Percentiles rank a stretch among this genome's conserved stretches.
These are phyloP conservation scores for Bubo bubo DNA, from an alignment of 2,113 vertebrate genomes.

Conservation along the genomic window DNA sequence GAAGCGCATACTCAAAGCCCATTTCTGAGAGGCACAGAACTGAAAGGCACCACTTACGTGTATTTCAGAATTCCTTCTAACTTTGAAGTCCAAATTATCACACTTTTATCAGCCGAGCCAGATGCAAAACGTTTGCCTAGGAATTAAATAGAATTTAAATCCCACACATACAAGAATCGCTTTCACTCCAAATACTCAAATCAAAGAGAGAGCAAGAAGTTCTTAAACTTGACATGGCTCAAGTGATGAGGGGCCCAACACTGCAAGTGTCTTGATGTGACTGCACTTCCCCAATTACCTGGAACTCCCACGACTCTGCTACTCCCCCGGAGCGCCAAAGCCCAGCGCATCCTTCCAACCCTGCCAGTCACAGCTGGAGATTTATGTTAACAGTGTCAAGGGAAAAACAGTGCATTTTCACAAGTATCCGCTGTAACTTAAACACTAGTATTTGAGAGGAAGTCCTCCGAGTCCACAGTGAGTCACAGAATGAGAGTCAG, in stretches of 20 bases:
- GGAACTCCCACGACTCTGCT: neutral
- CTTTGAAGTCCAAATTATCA: conserved; percentile 99
- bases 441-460: neutral
- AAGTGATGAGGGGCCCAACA: neutral
- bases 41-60: conserved; percentile 82
- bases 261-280: neutral
- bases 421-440: neutral
- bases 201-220: conserved; percentile 18
- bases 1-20: neutral
- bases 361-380: neutral
- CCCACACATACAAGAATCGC: neutral
- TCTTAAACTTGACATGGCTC: neutral
- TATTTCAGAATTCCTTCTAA: conserved; percentile 98
- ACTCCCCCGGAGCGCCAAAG: neutral
- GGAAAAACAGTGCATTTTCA: neutral
- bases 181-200: conserved; percentile 6
- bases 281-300: fast-evolving
- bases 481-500: fast-evolving
- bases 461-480: neutral
- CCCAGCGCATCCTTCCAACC: neutral
- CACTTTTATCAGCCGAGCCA: conserved; percentile 96
- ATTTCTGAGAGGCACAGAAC: neutral
- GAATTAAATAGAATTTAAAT: conserved; percentile 51
- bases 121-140: conserved; percentile 96
- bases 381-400: neutral